Percentiles rank a stretch among this genome's conserved stretches.
phyloP scores from a whole-genome alignment of 2,797 vertebrate species.

The Glossophaga mutica region DNA sequence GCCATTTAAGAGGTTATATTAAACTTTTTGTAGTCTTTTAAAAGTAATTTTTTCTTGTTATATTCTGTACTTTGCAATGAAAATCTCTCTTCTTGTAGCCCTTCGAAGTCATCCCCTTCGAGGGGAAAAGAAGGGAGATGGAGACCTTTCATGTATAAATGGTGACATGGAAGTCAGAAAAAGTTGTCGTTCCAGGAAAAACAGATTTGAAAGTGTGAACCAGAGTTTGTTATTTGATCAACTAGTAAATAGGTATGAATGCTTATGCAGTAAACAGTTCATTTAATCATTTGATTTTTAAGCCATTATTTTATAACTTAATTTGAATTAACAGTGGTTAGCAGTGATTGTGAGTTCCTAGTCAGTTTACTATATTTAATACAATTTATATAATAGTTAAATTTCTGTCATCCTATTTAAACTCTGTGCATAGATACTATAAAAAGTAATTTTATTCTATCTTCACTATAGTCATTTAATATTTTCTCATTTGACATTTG shows the following conservation, averaged over 20 bases:
- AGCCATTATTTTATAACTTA: conserved; percentile 31
- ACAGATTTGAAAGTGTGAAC: conserved; percentile 97
- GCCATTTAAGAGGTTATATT: conserved; percentile 24
- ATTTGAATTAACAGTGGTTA: conserved; percentile 4
- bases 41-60: conserved; percentile 47
- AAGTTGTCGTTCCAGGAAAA: conserved; percentile 96
- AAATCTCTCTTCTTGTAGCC: conserved; percentile 83
- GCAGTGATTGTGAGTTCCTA: neutral
- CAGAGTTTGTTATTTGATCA: conserved; percentile 99
- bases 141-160: conserved; percentile 94
- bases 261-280: conserved; percentile 16
- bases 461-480: neutral
- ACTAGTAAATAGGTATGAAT: conserved; percentile 97
- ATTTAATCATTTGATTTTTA: conserved; percentile 39
- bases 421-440: neutral
- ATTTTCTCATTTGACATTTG: conserved; percentile 35
- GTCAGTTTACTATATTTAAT: neutral
- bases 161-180: conserved; percentile 96
- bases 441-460: conserved; percentile 46
- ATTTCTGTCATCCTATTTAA: conserved; percentile 17
- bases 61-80: conserved; percentile 75
- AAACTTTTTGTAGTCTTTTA: conserved; percentile 61
- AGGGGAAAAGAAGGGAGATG: conserved; percentile 91
- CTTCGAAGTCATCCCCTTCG: conserved; percentile 90
- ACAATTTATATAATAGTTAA: neutral